phyloP scores from a whole-genome alignment of 2,888 invertebrate genomes.

The Microctonus hyperodae region DNA sequence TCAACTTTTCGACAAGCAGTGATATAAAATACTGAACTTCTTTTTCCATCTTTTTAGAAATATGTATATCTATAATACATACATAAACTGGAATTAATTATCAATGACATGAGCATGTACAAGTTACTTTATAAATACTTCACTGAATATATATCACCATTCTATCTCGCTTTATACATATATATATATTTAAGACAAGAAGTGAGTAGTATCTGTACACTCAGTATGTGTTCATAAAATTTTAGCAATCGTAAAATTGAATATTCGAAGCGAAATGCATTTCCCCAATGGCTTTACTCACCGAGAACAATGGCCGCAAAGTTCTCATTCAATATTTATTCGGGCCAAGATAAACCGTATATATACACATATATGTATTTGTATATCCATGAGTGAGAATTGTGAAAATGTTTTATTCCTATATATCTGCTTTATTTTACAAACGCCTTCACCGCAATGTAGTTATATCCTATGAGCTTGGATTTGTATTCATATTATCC shows the following conservation, averaged over 20 bases:
- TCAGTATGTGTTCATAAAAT: not conserved
- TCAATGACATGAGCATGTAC: no score
- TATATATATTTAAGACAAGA: not conserved
- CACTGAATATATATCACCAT: no score
- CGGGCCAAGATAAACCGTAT: conserved; percentile 20
- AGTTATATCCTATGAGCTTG: conserved; percentile 18
- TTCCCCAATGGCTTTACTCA: conserved; percentile 21
- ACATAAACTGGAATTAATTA: no score
- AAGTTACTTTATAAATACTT: no score
- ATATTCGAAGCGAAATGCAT: conserved; percentile 26
- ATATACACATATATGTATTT: conserved; percentile 9
- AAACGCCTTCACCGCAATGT: conserved; percentile 17
- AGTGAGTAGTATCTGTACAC: not conserved
- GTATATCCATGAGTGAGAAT: conserved; percentile 8
- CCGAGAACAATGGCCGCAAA: conserved; percentile 22
- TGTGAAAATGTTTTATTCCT: conserved; percentile 23
- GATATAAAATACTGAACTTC: no score
- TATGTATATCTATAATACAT: no score
- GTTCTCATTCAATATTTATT: conserved; percentile 31
- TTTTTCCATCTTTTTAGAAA: no score
- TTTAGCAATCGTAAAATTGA: conserved; percentile 22
- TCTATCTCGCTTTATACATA: not conserved
- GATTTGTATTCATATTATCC: conserved; percentile 28
- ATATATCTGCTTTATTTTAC: not conserved
- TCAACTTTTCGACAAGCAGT: no score